Percentiles rank a stretch among this genome's conserved stretches.
Evolutionary conservation across 2,888 invertebrate species (phyloP).

Genomic region (Apocheima hispidaria): DNA sequence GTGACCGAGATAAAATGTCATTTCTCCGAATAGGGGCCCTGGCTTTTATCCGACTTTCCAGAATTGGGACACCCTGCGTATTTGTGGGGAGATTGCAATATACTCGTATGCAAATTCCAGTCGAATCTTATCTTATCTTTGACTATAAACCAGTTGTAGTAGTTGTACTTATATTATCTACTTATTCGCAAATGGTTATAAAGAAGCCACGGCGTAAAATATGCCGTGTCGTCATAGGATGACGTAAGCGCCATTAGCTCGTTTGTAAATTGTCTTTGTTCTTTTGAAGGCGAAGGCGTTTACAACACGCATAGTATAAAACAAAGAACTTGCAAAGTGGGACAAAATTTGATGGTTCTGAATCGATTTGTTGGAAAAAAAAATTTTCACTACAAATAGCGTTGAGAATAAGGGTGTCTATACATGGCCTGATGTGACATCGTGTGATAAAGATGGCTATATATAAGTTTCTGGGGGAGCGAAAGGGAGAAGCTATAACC

Average conservation of each 20-base stretch:
- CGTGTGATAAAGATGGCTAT: no score
- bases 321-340: slow-evolving; percentile 6
- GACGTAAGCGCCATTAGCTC: slow-evolving; percentile 7
- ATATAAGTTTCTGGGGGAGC: no score
- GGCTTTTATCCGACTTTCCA: no score
- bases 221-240: slow-evolving; percentile 8
- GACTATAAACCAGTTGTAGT: background rate
- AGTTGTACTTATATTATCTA: background rate
- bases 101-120: background rate
- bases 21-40: no score
- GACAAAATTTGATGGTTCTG: background rate
- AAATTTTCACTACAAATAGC: no score
- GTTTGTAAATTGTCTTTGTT: slow-evolving; percentile 13
- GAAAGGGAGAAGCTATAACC: no score
- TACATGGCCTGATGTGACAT: no score
- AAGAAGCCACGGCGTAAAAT: background rate
- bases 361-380: background rate
- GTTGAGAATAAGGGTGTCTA: no score
- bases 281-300: background rate
- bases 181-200: background rate
- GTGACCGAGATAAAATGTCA: no score
- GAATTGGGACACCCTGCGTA: no score
- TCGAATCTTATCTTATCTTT: background rate
- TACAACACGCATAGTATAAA: no score
- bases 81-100: background rate